Evolutionary conservation across 2,113 vertebrate genomes (phyloP).

Genomic region (Cyanocitta stelleri): DNA sequence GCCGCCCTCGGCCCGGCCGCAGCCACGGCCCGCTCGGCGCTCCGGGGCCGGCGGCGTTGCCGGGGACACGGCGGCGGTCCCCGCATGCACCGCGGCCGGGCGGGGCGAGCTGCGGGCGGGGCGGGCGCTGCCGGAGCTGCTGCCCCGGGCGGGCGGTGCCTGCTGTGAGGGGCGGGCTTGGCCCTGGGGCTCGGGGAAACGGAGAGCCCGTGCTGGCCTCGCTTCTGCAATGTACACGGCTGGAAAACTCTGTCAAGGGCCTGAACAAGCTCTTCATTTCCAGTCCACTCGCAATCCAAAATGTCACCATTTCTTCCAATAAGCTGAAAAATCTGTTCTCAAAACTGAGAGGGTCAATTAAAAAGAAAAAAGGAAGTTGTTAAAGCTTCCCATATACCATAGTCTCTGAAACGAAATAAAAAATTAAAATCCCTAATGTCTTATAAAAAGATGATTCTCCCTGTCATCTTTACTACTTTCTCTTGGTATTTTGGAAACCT

Average conservation of each 20-base stretch:
- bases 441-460: background rate
- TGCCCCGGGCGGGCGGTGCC: rapidly evolving
- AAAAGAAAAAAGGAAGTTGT: background rate
- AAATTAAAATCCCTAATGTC: background rate
- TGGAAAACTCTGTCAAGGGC: rapidly evolving
- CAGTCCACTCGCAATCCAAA: background rate
- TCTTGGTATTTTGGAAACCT: background rate
- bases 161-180: background rate
- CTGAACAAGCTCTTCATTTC: rapidly evolving
- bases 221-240: rapidly evolving
- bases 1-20: background rate
- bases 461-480: background rate
- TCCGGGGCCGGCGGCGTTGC: background rate
- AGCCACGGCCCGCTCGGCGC: background rate
- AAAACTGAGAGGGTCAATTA: background rate
- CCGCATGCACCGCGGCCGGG: background rate
- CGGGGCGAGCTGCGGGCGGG: background rate
- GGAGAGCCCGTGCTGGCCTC: rapidly evolving
- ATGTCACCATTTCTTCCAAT: background rate
- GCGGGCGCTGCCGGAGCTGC: background rate
- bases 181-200: rapidly evolving
- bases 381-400: background rate
- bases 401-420: background rate
- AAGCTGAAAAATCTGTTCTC: background rate
- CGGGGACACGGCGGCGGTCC: background rate